A percentile compares a stretch with the other conserved stretches of the same genome.
phyloP scores from a whole-genome alignment of 2,888 invertebrate species.

The Ischnura elegans region DNA sequence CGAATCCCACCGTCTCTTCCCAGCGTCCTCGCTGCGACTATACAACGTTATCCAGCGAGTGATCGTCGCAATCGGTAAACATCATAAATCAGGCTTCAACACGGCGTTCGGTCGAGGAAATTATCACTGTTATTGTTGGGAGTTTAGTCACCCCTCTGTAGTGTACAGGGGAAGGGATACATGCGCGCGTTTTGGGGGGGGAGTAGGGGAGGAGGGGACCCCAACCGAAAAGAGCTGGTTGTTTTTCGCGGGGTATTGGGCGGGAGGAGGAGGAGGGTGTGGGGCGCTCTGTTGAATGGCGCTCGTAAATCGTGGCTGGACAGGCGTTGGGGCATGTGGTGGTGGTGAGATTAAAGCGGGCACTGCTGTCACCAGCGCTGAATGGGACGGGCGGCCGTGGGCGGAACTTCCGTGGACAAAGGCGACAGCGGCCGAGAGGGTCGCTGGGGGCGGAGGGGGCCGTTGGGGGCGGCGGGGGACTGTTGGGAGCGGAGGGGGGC shows the following conservation, averaged over 20 bases:
- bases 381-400: constrained; percentile 56
- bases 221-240: too few species aligned
- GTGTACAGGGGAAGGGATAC: background rate
- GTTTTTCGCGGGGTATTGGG: background rate
- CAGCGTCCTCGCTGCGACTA: constrained; percentile 53
- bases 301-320: constrained; percentile 63
- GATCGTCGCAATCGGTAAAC: constrained; percentile 66
- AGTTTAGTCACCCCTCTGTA: constrained; percentile 56
- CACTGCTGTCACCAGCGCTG: constrained; percentile 56
- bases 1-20: background rate
- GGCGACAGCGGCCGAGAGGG: constrained; percentile 24
- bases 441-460: background rate
- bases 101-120: constrained; percentile 65
- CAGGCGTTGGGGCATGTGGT: constrained; percentile 65
- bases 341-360: constrained; percentile 61
- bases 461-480: background rate
- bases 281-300: constrained; percentile 65
- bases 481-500: background rate
- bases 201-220: too few species aligned
- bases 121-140: constrained; percentile 67
- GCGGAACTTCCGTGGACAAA: constrained; percentile 66
- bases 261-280: background rate
- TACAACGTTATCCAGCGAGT: constrained; percentile 66
- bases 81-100: constrained; percentile 67
- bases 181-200: background rate